These are phyloP conservation scores for Anser brachyrhynchus DNA, from an alignment of 2,113 vertebrate species.

Conservation along the genomic window DNA sequence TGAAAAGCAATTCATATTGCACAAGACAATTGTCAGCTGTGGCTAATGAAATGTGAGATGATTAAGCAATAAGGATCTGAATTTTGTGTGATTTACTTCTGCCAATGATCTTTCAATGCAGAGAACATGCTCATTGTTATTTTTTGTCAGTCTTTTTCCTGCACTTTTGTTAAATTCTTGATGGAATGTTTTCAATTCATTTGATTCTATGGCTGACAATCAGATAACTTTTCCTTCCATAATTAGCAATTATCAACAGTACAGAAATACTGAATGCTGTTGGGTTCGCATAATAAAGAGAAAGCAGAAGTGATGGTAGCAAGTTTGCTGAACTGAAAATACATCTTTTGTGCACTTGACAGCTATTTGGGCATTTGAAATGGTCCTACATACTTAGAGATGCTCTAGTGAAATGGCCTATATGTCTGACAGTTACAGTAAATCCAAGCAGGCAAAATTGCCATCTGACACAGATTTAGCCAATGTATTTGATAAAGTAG, in stretches of 20 bases:
- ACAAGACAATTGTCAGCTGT: slow-evolving; percentile 62
- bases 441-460: slow-evolving; percentile 27
- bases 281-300: slow-evolving; percentile 47
- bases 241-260: slow-evolving; percentile 62
- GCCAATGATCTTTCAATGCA: slow-evolving; percentile 53
- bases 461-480: neutral
- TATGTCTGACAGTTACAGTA: slow-evolving; percentile 26
- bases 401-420: slow-evolving; percentile 2
- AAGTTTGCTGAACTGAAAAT: slow-evolving; percentile 47
- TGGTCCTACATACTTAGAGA: neutral
- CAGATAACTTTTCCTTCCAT: slow-evolving; percentile 47
- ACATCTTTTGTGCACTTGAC: slow-evolving; percentile 23
- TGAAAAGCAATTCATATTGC: slow-evolving; percentile 28
- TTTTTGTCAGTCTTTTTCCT: slow-evolving; percentile 45
- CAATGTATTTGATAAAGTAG: neutral
- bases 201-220: slow-evolving; percentile 42
- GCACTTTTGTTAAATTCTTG: slow-evolving; percentile 18
- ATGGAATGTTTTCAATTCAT: slow-evolving; percentile 42
- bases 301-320: slow-evolving; percentile 34
- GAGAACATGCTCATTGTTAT: slow-evolving; percentile 55
- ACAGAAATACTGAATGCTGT: slow-evolving; percentile 43
- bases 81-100: slow-evolving; percentile 33
- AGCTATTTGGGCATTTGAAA: slow-evolving; percentile 47
- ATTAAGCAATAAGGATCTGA: slow-evolving; percentile 52
- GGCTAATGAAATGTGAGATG: slow-evolving; percentile 53